These are phyloP conservation scores for Dilophus febrilis DNA, from an alignment of 2,888 invertebrate species.

Conservation along the genomic window DNA sequence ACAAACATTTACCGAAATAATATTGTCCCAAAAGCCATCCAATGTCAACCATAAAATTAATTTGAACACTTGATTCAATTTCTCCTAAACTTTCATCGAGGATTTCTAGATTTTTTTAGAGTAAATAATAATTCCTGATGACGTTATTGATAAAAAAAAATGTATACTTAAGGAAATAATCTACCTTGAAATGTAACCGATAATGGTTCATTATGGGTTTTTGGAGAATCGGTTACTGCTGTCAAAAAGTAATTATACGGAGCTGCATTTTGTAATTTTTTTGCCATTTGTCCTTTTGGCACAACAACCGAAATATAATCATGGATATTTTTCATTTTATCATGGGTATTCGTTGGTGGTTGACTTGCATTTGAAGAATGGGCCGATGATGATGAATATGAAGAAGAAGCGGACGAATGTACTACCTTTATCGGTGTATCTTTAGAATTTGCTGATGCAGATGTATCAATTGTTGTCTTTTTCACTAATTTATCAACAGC, in stretches of 20 bases:
- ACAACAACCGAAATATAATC: constrained; percentile 37
- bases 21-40: constrained; percentile 82
- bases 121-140: constrained; percentile 13
- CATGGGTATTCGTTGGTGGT: constrained; percentile 23
- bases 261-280: constrained; percentile 44
- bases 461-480: neutral
- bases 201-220: constrained; percentile 45
- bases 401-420: too few species aligned
- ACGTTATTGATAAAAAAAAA: neutral
- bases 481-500: neutral
- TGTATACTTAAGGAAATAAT: neutral
- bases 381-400: neutral
- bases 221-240: constrained; percentile 42
- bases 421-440: too few species aligned
- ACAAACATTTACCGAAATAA: constrained; percentile 54
- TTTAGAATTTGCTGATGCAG: too few species aligned
- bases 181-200: constrained; percentile 52
- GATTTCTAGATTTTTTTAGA: constrained; percentile 50
- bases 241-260: constrained; percentile 66
- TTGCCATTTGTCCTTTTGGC: constrained; percentile 43
- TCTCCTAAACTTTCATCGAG: constrained; percentile 60
- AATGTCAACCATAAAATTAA: constrained; percentile 86
- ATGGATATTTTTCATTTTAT: constrained; percentile 21
- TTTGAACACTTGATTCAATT: constrained; percentile 59
- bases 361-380: neutral